Evolutionary conservation across 2,888 invertebrate genomes (phyloP).

Genomic region (Nemoura dubitans): DNA sequence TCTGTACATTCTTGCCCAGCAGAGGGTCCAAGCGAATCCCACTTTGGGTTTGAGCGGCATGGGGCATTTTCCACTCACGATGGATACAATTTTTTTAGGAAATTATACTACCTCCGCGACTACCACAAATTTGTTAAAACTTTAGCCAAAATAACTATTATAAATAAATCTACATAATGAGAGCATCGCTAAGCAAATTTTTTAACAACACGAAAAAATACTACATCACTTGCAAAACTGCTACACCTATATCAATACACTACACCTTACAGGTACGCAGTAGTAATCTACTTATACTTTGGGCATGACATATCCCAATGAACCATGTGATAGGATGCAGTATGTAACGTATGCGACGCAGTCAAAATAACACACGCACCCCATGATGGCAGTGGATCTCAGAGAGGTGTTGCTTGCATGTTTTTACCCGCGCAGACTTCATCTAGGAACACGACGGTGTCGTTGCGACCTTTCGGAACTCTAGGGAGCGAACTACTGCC

Average conservation of each 20-base stretch:
- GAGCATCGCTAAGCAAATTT: background rate
- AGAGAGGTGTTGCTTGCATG: background rate
- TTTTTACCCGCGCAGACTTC: background rate
- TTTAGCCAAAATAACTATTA: background rate
- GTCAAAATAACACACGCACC: background rate
- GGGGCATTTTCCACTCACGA: slow-evolving; percentile 30
- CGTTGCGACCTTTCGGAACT: background rate
- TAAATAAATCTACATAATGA: background rate
- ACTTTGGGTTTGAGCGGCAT: slow-evolving; percentile 58
- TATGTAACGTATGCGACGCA: background rate
- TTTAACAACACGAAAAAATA: background rate
- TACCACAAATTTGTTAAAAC: background rate
- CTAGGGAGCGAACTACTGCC: background rate
- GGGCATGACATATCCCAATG: background rate
- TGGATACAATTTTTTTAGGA: background rate
- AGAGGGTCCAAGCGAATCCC: slow-evolving; percentile 72
- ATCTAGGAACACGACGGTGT: background rate
- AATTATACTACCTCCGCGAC: background rate
- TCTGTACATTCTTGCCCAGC: slow-evolving; percentile 70
- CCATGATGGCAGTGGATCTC: background rate
- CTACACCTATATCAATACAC: slow-evolving; percentile 1
- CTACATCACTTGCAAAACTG: slow-evolving; percentile 32
- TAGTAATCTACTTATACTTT: slow-evolving; percentile 63
- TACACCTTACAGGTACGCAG: slow-evolving; percentile 61
- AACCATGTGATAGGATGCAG: background rate